phyloP scores from a whole-genome alignment of 2,888 invertebrate genomes.

The Piscicola geometra region DNA sequence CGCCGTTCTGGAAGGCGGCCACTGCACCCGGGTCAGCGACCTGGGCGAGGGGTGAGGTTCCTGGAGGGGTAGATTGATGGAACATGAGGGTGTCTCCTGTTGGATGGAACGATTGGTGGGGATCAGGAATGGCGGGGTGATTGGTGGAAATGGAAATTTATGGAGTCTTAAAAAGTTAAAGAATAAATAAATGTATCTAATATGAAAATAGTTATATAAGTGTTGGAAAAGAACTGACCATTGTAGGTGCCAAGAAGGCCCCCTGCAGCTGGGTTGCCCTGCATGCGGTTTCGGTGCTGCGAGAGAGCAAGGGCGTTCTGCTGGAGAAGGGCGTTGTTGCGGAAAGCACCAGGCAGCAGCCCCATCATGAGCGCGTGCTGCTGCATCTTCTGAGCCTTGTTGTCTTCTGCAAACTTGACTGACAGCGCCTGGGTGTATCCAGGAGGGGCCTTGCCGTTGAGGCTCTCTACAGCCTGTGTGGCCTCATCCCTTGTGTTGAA shows the following conservation, averaged over 20 bases:
- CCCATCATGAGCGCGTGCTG: conserved; percentile 30
- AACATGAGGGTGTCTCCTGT: not conserved
- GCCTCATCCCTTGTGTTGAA: conserved; percentile 64
- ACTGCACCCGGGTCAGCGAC: conserved; percentile 30
- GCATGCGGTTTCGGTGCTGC: conserved; percentile 31
- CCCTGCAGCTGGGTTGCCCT: conserved; percentile 8
- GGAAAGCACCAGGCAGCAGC: conserved; percentile 2
- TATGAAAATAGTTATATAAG: not conserved
- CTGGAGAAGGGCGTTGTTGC: conserved; percentile 22
- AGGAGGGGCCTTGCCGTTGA: conserved; percentile 40
- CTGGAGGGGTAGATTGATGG: not conserved
- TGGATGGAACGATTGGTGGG: conserved; percentile 7
- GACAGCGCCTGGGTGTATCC: conserved; percentile 66
- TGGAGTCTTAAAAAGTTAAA: not conserved
- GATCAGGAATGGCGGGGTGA: conserved; percentile 24
- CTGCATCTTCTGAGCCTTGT: conserved; percentile 51
- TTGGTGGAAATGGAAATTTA: conserved; percentile 35
- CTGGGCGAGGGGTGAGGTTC: not conserved
- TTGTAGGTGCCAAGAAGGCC: conserved; percentile 1
- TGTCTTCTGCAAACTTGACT: conserved; percentile 80
- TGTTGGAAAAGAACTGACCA: not conserved
- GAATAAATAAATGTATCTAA: not conserved
- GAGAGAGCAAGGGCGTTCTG: conserved; percentile 14
- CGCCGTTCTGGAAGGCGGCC: conserved; percentile 37
- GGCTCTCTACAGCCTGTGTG: conserved; percentile 36